Percentiles rank a stretch among this genome's conserved stretches.
Evolutionary conservation across 1,140 invertebrate genomes (phyloP).

Genomic region (Coptotermes formosanus): DNA sequence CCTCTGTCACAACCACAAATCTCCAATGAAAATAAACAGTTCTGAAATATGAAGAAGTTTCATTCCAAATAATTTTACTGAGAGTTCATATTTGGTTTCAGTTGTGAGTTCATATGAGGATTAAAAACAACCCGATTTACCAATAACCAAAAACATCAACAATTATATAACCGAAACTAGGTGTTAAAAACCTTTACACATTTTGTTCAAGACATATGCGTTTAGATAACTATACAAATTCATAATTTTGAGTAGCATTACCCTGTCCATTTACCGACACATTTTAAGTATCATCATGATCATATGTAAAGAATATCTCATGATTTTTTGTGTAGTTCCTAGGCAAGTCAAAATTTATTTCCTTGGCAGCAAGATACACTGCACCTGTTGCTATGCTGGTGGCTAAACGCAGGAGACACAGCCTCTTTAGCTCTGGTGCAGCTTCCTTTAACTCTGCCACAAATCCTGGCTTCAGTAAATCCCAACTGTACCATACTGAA

Average conservation of each 20-base stretch:
- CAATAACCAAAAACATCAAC: too few relatives aligned
- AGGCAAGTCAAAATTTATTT: conserved; percentile 50
- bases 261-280: background rate
- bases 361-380: conserved; percentile 69
- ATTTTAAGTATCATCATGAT: conserved; percentile 32
- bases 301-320: conserved; percentile 53
- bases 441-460: conserved; percentile 54
- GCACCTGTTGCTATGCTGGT: conserved; percentile 70
- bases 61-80: too few relatives aligned
- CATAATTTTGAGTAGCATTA: background rate
- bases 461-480: conserved; percentile 71
- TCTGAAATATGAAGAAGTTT: too few relatives aligned
- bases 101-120: too few relatives aligned
- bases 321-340: conserved; percentile 57
- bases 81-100: too few relatives aligned
- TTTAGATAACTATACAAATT: background rate
- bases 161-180: too few relatives aligned
- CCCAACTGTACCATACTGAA: conserved; percentile 95
- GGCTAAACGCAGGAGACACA: conserved; percentile 64
- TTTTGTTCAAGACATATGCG: background rate
- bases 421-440: conserved; percentile 30
- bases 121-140: too few relatives aligned
- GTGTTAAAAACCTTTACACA: background rate
- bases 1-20: too few relatives aligned
- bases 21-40: too few relatives aligned